Percentiles rank a stretch among this genome's conserved stretches.
These are phyloP conservation scores for Dendropsophus ebraccatus DNA, from an alignment of 2,113 vertebrate species.

Conservation along the genomic window DNA sequence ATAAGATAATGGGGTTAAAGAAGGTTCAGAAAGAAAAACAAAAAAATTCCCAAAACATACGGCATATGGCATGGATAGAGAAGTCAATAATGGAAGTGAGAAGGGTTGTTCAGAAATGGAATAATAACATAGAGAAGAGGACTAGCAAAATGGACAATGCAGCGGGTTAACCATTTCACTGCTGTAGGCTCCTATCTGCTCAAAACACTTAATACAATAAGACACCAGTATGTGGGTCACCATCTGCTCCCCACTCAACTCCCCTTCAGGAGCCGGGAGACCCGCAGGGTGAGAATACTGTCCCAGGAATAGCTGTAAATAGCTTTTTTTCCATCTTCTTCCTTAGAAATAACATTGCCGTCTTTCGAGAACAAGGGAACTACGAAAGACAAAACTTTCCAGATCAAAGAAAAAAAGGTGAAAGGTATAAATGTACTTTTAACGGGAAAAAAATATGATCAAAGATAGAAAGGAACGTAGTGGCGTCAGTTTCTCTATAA, in stretches of 20 bases:
- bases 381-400: background rate
- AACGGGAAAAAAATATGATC: background rate
- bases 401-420: background rate
- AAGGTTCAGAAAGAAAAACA: background rate
- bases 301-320: constrained; percentile 48
- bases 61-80: background rate
- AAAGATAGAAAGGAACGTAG: background rate
- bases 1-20: too few relatives aligned
- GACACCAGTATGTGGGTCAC: constrained; percentile 59
- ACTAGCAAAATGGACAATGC: background rate
- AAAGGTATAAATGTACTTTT: background rate
- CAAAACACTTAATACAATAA: constrained; percentile 47
- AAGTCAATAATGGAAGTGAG: background rate
- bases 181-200: constrained; percentile 33
- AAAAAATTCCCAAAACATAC: background rate
- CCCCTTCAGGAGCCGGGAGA: constrained; percentile 19
- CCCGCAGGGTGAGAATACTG: constrained; percentile 50
- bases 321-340: constrained; percentile 23
- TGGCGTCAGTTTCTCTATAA: background rate
- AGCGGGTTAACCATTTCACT: constrained; percentile 44
- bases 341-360: background rate
- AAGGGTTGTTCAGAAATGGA: background rate
- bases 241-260: constrained; percentile 52
- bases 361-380: background rate
- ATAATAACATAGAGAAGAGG: background rate